Conservation (phyloP, 2,113 vertebrate species). For the Pseudonaja textilis region DNA sequence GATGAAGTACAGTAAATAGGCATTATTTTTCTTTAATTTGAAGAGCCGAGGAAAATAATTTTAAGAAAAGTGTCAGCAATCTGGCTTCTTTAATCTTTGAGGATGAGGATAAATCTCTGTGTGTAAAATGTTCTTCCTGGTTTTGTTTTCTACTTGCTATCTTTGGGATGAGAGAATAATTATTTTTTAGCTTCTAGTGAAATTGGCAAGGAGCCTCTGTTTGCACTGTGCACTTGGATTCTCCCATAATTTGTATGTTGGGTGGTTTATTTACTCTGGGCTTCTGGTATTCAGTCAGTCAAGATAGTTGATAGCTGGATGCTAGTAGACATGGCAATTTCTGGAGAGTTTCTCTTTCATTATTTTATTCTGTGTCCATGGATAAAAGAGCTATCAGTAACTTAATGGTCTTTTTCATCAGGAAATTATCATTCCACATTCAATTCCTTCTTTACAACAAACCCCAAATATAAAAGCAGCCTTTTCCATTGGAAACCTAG, state of each 20-base stretch:
- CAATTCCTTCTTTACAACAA: neutral
- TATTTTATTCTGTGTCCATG: neutral
- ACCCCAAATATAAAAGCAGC: neutral
- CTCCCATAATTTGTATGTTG: neutral
- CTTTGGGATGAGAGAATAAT: neutral
- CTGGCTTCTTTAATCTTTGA: neutral
- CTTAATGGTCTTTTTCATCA: neutral
- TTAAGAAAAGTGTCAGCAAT: neutral
- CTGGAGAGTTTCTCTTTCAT: neutral
- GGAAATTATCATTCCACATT: neutral
- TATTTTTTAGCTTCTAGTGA: neutral
- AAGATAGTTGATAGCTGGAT: neutral
- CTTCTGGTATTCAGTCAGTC: neutral
- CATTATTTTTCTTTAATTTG: neutral
- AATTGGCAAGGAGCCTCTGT: neutral
- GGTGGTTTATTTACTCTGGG: neutral
- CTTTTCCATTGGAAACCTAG: slow-evolving; percentile 4
- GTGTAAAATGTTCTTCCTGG: neutral
- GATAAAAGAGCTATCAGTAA: neutral
- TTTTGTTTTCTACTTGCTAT: neutral
- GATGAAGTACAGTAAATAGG: neutral
- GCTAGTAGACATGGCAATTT: neutral
- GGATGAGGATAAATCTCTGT: neutral
- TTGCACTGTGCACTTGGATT: neutral
- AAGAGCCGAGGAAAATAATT: neutral